phyloP scores from a whole-genome alignment of 1,140 invertebrate species.

The Megalopta genalis region DNA sequence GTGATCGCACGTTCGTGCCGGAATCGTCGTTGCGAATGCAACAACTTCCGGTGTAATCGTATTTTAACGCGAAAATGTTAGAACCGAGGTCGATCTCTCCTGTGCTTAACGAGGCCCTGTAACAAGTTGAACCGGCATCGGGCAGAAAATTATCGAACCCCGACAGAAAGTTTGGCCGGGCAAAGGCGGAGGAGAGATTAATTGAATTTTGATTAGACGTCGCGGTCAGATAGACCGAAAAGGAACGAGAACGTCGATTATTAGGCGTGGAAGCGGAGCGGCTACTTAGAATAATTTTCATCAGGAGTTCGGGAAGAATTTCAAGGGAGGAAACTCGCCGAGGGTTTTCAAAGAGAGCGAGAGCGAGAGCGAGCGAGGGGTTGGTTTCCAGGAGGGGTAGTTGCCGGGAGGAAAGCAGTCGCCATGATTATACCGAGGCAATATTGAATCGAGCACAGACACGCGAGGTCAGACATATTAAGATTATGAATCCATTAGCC shows the following conservation, averaged over 20 bases:
- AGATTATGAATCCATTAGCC: slow-evolving; percentile 75
- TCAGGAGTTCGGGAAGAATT: slow-evolving; percentile 42
- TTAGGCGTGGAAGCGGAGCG: slow-evolving; percentile 26
- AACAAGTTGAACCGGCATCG: neutral
- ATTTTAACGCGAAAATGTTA: too few relatives aligned
- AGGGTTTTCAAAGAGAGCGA: neutral
- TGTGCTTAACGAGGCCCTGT: neutral
- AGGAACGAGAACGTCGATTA: slow-evolving; percentile 27
- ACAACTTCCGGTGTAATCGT: too few relatives aligned
- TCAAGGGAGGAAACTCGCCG: slow-evolving; percentile 16
- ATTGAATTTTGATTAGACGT: slow-evolving; percentile 46
- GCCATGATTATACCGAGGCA: slow-evolving; percentile 49
- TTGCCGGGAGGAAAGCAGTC: neutral
- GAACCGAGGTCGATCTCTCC: too few relatives aligned
- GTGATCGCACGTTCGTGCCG: too few relatives aligned
- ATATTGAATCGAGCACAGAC: slow-evolving; percentile 69
- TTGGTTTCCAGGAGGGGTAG: neutral
- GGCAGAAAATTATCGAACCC: neutral
- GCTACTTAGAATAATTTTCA: slow-evolving; percentile 48
- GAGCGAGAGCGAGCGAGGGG: neutral
- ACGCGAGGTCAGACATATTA: slow-evolving; percentile 70
- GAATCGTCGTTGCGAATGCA: too few relatives aligned
- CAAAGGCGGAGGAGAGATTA: slow-evolving; percentile 12
- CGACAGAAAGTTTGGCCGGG: neutral
- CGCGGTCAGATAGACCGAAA: slow-evolving; percentile 7